A percentile compares a stretch with the other conserved stretches of the same genome.
Conservation (phyloP, 2,113 vertebrate genomes). For the Tachuris rubrigastra region DNA sequence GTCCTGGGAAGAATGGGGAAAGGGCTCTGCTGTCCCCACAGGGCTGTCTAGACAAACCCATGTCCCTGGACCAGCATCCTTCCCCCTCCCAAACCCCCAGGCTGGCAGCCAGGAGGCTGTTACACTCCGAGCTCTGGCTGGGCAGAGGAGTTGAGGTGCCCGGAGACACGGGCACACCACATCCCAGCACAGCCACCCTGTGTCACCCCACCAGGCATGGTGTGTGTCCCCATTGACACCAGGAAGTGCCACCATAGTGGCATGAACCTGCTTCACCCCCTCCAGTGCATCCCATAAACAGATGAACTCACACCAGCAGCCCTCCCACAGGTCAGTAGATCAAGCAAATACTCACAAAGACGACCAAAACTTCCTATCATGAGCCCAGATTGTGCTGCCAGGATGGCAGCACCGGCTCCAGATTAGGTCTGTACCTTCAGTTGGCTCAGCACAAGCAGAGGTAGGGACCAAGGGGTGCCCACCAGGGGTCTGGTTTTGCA, state of each 20-base stretch:
- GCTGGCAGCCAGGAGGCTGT: not conserved
- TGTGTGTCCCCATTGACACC: accelerated
- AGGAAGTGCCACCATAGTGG: not conserved
- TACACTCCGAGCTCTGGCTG: not conserved
- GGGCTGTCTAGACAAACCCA: constrained; percentile 27
- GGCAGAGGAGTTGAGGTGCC: not conserved
- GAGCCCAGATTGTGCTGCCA: accelerated
- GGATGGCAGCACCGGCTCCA: not conserved
- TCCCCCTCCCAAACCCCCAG: not conserved
- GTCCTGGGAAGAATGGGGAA: not conserved
- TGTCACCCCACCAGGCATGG: not conserved
- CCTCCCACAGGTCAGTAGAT: not conserved
- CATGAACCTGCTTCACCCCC: not conserved
- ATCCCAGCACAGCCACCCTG: accelerated
- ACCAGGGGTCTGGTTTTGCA: not conserved
- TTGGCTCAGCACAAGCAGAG: not conserved
- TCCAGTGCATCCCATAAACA: not conserved
- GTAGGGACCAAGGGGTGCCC: not conserved
- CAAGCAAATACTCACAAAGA: not conserved
- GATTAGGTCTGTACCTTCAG: not conserved
- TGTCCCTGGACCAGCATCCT: not conserved
- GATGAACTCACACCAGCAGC: not conserved
- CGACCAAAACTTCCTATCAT: not conserved
- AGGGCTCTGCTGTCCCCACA: not conserved
- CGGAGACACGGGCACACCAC: accelerated